Base-by-base conservation (phyloP, 2,113 vertebrate species). In the Laticauda colubrina region DNA sequence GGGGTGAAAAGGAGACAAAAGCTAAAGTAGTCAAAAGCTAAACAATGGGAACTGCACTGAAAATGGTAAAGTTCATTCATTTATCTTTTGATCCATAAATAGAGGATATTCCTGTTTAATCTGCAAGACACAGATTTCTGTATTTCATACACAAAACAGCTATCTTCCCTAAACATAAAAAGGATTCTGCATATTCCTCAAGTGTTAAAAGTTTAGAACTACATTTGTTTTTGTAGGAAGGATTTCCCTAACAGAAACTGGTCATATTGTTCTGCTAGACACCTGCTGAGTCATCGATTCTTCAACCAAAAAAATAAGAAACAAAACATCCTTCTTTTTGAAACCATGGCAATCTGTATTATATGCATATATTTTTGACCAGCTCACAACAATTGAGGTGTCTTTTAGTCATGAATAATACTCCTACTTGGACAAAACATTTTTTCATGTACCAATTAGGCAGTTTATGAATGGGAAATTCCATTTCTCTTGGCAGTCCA, bases 101-200 rank as follows among this genome's bases (percentile, higher is more conserved):
- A 94, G 93, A 96, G 94, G 89, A 94, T 96, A 64, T 96, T 95
- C 93, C 75, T 95, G 85, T 97, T 97, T 97, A 96, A 94, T 92
- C 14, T 97, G 95, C 93, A 92, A 96, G 6, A 34, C 39, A 90
- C 95, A 96, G 93, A 90, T 93, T 96, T 95, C 59, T 94, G 26
- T 92, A 81, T 29, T 95, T 93, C 94, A 75, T 94, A 57, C 87
- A 93, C 89, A 96, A 95, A 90, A 69, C 88, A 94, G 64, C 93
- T 92, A 86, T 96, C 92, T 97, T 96, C 94, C 89, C 18, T 26
- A 26, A 92, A 43, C 57, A 91, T 51, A 87, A 89, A 86, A 93
- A 89, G 90, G 34, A 69, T 51, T 12, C 53, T 94, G 88, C 69
- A 94, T 93, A 89, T 7, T 29, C 89, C 92, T 87, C 89, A 75